Evolutionary conservation across 2,888 invertebrate genomes (phyloP).

Genomic region (Lepidochitona cinerea): DNA sequence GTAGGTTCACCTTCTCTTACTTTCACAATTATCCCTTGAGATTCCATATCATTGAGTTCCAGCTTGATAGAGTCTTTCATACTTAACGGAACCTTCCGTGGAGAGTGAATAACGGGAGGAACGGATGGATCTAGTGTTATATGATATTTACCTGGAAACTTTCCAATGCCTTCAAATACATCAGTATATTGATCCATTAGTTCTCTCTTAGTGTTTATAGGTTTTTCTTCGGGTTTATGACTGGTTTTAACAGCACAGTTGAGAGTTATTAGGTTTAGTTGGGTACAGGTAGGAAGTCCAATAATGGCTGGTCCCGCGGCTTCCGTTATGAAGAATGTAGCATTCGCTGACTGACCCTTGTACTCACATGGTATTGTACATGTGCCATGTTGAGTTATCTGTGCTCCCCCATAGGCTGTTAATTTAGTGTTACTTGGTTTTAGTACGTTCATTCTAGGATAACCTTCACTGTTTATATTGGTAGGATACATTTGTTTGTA

Average conservation of each 20-base stretch:
- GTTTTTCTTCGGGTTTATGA: not conserved
- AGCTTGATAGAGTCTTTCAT: not conserved
- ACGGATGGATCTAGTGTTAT: not conserved
- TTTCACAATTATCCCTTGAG: not conserved
- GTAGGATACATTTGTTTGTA: not conserved
- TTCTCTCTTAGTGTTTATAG: not conserved
- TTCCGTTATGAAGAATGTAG: not conserved
- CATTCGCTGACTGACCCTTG: not conserved
- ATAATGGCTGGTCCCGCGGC: not conserved
- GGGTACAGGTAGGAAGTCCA: not conserved
- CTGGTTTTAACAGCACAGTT: not conserved
- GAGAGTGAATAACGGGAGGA: slow-evolving; percentile 2
- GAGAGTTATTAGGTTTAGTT: not conserved
- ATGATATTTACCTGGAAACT: slow-evolving; percentile 6
- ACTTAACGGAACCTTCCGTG: not conserved
- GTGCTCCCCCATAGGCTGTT: not conserved
- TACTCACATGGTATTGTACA: not conserved
- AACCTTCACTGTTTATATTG: not conserved
- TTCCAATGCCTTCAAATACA: slow-evolving; percentile 8
- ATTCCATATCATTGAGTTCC: slow-evolving; percentile 5
- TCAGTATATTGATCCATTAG: slow-evolving; percentile 1
- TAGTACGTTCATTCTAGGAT: not conserved
- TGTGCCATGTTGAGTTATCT: not conserved
- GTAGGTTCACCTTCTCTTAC: slow-evolving; percentile 15
- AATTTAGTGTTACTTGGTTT: not conserved